Conservation (phyloP, 2,888 invertebrate genomes). For the Drosophila rubida region DNA sequence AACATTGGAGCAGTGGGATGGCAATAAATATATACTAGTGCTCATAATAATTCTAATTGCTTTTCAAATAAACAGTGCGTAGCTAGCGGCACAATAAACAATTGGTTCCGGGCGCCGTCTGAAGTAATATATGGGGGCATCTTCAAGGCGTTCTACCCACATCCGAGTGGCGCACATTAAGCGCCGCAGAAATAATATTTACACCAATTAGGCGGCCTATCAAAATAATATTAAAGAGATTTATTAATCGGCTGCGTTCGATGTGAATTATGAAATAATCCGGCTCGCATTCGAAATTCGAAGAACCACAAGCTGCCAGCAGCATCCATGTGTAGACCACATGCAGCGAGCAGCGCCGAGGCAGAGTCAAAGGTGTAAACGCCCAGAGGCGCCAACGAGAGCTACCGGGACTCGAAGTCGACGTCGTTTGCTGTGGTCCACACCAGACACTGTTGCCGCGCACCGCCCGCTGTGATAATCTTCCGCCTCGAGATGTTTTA, state of each 20-base stretch:
- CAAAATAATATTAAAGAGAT: constrained; percentile 82
- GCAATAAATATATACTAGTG: constrained; percentile 78
- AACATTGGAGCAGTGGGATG: constrained; percentile 29
- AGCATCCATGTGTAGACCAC: constrained; percentile 60
- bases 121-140: constrained; percentile 17
- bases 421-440: background rate
- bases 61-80: constrained; percentile 78
- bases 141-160: constrained; percentile 32
- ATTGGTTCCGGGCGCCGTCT: constrained; percentile 47
- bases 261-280: constrained; percentile 78
- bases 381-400: constrained; percentile 68
- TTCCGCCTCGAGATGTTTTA: constrained; percentile 81
- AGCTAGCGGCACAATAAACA: constrained; percentile 52
- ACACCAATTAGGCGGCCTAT: constrained; percentile 72
- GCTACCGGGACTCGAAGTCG: constrained; percentile 44
- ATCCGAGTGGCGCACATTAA: constrained; percentile 64
- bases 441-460: constrained; percentile 3
- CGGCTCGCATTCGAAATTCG: constrained; percentile 4
- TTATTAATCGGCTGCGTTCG: constrained; percentile 62
- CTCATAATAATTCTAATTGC: constrained; percentile 82
- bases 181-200: constrained; percentile 75
- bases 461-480: constrained; percentile 83
- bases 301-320: constrained; percentile 5
- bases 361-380: constrained; percentile 66
- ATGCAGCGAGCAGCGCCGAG: constrained; percentile 56